A percentile compares a stretch with the other conserved stretches of the same genome.
phyloP scores from a whole-genome alignment of 1,140 invertebrate genomes.

The Anastatus disparis region DNA sequence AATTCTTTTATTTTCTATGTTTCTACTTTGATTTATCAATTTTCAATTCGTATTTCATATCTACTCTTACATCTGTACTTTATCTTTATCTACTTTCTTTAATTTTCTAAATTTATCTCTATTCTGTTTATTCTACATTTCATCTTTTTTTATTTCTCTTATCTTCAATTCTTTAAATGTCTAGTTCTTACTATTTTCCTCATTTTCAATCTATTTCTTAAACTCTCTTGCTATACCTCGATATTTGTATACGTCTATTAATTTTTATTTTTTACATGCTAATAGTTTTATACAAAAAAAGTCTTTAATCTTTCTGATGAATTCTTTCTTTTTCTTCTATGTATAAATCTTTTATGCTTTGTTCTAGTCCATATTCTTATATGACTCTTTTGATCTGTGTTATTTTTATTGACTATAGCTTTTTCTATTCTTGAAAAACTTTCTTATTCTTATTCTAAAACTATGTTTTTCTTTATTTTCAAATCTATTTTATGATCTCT shows the following conservation, averaged over 20 bases:
- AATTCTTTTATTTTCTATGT: neutral
- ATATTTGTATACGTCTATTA: no score
- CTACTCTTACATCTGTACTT: neutral
- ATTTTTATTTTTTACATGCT: no score
- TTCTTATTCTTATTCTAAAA: constrained; percentile 5
- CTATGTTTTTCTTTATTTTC: constrained; percentile 16
- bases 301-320: neutral
- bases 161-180: no score
- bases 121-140: neutral
- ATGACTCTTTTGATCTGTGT: constrained; percentile 21
- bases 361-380: constrained; percentile 28
- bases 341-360: no score
- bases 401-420: neutral
- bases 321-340: constrained; percentile 15
- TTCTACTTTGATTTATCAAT: neutral
- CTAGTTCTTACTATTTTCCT: no score
- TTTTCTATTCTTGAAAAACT: neutral
- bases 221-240: no score
- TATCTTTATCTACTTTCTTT: neutral
- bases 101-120: neutral
- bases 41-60: no score
- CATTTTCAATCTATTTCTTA: no score
- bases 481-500: constrained; percentile 19
- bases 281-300: no score
- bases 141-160: neutral